These are phyloP conservation scores for Umimayanthus chanpuru DNA, from an alignment of 92 coral and sea anemone species.

Conservation along the genomic window DNA sequence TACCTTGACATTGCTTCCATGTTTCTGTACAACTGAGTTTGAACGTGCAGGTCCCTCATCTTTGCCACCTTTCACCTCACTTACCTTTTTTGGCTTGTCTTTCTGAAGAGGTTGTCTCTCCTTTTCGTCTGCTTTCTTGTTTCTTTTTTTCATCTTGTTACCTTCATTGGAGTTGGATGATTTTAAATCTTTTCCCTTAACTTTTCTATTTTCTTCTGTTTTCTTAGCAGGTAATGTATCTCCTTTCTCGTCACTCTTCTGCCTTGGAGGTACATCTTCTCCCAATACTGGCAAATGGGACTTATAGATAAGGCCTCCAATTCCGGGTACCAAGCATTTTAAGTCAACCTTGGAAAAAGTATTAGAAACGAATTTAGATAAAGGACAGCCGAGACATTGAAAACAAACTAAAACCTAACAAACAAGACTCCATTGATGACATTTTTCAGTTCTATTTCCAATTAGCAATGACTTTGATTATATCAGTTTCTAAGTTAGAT, in stretches of 20 bases:
- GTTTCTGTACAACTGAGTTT: not conserved
- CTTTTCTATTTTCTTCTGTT: not conserved
- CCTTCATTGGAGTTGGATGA: not conserved
- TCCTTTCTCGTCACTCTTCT: too few relatives aligned
- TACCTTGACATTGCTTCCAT: not conserved
- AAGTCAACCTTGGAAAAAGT: conserved; percentile 16
- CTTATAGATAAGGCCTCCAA: conserved; percentile 23
- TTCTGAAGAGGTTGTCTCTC: not conserved
- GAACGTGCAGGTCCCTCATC: not conserved
- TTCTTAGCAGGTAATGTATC: not conserved
- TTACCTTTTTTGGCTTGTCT: not conserved
- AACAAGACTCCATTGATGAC: too few relatives aligned
- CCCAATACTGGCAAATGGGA: conserved; percentile 23
- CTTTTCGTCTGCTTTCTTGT: not conserved
- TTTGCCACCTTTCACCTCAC: not conserved
- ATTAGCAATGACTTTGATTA: too few relatives aligned
- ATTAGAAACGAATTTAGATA: not conserved
- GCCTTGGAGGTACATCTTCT: not conserved
- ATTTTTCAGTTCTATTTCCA: too few relatives aligned
- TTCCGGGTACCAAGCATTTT: conserved; percentile 15
- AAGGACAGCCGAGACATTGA: too few relatives aligned
- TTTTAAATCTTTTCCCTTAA: not conserved
- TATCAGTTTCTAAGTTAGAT: too few relatives aligned
- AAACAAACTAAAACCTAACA: too few relatives aligned
- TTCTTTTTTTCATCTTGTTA: too few relatives aligned